These are phyloP conservation scores for Anas platyrhynchos DNA, from an alignment of 2,113 vertebrate species.

Conservation along the genomic window DNA sequence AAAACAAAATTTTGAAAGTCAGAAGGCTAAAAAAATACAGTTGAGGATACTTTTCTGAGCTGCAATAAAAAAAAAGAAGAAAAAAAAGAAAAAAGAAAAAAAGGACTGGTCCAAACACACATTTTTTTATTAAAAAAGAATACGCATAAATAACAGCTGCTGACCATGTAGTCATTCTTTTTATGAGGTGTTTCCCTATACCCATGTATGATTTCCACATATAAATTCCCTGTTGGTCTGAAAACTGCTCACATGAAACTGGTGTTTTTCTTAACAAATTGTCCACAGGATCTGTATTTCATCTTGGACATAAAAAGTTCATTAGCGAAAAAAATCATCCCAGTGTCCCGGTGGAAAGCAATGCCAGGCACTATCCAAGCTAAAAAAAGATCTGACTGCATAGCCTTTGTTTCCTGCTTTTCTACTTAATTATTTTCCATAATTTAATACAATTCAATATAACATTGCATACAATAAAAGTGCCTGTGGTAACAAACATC, in stretches of 20 bases:
- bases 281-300: slow-evolving; percentile 1
- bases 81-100: neutral
- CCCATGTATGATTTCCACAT: slow-evolving; percentile 43
- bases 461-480: neutral
- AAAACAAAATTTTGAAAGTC: neutral
- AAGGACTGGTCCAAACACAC: neutral
- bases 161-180: slow-evolving; percentile 39
- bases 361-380: neutral
- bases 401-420: neutral
- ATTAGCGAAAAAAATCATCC: slow-evolving; percentile 21
- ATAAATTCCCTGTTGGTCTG: slow-evolving; percentile 42
- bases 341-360: neutral
- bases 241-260: slow-evolving; percentile 22
- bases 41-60: slow-evolving; percentile 16
- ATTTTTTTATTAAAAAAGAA: slow-evolving; percentile 50
- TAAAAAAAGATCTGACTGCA: neutral
- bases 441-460: slow-evolving; percentile 5
- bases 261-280: slow-evolving; percentile 38
- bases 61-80: neutral
- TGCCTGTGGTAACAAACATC: neutral
- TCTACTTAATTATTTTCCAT: slow-evolving; percentile 28
- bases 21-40: slow-evolving; percentile 9
- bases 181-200: slow-evolving; percentile 57
- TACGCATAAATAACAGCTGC: slow-evolving; percentile 45
- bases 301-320: neutral